A percentile compares a stretch with the other conserved stretches of the same genome.
Evolutionary conservation across 2,888 invertebrate genomes (phyloP).

Genomic region (Trachelus iudaicus): DNA sequence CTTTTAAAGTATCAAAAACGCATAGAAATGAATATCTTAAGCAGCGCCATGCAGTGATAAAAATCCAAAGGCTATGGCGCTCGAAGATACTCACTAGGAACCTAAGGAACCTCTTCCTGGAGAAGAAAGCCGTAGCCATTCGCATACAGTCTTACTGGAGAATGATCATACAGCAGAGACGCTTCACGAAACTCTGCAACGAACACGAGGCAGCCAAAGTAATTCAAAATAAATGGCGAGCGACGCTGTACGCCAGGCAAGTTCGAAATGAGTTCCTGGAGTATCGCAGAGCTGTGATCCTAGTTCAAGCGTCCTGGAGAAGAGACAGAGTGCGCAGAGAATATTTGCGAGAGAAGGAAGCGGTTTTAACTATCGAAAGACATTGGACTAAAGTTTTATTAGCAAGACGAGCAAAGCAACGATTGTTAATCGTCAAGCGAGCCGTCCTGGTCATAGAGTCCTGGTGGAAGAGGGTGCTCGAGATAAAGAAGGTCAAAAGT

Average conservation of each 20-base stretch:
- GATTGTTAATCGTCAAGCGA: background rate
- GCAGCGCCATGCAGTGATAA: slow-evolving; percentile 25
- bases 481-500: slow-evolving; percentile 25
- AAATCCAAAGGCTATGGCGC: slow-evolving; percentile 53
- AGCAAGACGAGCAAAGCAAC: slow-evolving; percentile 4
- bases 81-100: slow-evolving; percentile 40
- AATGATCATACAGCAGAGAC: slow-evolving; percentile 28
- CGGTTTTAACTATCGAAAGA: slow-evolving; percentile 62
- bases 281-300: slow-evolving; percentile 38
- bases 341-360: slow-evolving; percentile 36
- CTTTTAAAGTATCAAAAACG: slow-evolving; percentile 6
- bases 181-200: slow-evolving; percentile 15
- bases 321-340: slow-evolving; percentile 46
- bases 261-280: slow-evolving; percentile 47
- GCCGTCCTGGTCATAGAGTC: slow-evolving; percentile 26
- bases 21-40: slow-evolving; percentile 24
- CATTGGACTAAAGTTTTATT: slow-evolving; percentile 35
- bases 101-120: slow-evolving; percentile 47
- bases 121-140: slow-evolving; percentile 40
- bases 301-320: slow-evolving; percentile 65
- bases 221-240: slow-evolving; percentile 57
- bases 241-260: slow-evolving; percentile 24
- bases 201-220: slow-evolving; percentile 26
- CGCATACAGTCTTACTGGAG: slow-evolving; percentile 55
- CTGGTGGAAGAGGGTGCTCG: slow-evolving; percentile 27